These are phyloP conservation scores for Nomada flava DNA, from an alignment of 2,888 invertebrate genomes.

Conservation along the genomic window DNA sequence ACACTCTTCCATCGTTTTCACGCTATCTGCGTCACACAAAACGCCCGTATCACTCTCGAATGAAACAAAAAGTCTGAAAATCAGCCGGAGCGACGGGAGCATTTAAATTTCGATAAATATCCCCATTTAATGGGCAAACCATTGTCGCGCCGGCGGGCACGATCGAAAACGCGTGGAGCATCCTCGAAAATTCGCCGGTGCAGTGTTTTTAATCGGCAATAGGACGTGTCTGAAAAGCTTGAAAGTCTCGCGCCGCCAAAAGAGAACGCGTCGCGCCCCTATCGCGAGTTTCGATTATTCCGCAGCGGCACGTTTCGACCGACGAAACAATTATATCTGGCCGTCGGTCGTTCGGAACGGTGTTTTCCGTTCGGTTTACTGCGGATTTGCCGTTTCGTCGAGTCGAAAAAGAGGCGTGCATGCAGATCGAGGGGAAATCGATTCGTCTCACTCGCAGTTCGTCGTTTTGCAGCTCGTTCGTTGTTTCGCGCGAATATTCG, in stretches of 20 bases:
- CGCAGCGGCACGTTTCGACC: neutral
- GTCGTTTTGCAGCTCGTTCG: constrained; percentile 65
- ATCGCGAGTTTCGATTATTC: constrained; percentile 4
- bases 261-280: neutral
- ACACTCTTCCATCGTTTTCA: too few relatives aligned
- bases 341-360: neutral
- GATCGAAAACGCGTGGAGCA: neutral
- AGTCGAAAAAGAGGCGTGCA: constrained; percentile 26
- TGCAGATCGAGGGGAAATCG: constrained; percentile 44
- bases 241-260: neutral
- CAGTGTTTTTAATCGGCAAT: neutral
- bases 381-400: constrained; percentile 38
- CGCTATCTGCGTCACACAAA: too few relatives aligned
- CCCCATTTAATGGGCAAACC: too few relatives aligned
- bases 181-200: neutral
- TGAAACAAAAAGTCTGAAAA: too few relatives aligned
- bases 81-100: too few relatives aligned
- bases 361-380: constrained; percentile 31
- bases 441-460: constrained; percentile 38
- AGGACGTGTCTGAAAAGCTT: neutral
- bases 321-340: constrained; percentile 9
- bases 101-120: too few relatives aligned
- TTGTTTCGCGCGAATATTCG: constrained; percentile 66
- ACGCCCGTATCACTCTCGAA: too few relatives aligned
- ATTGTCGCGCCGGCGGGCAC: too few relatives aligned